Percentiles rank a stretch among this genome's conserved stretches.
phyloP scores from a whole-genome alignment of 1,140 invertebrate species.

The Brachionus rotundiformis region DNA sequence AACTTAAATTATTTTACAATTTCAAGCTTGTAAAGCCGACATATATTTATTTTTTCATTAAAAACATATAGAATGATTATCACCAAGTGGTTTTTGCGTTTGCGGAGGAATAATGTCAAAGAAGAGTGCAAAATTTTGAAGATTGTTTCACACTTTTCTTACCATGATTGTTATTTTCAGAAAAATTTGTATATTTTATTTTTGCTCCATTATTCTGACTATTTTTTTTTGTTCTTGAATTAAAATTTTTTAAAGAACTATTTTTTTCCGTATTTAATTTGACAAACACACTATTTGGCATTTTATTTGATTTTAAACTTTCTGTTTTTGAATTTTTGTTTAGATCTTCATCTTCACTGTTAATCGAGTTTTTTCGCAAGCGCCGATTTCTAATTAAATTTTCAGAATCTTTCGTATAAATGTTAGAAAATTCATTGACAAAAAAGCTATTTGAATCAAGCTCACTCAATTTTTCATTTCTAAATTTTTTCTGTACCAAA shows the following conservation, averaged over 20 bases:
- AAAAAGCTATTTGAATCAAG: constrained; percentile 10
- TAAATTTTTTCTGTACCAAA: constrained; percentile 59
- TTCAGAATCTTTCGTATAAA: background rate
- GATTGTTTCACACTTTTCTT: background rate
- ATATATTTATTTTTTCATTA: no score
- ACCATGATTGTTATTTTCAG: background rate
- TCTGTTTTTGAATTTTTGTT: background rate
- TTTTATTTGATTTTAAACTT: background rate
- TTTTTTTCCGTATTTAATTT: constrained; percentile 7
- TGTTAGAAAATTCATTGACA: background rate
- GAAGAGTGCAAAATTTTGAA: constrained; percentile 40
- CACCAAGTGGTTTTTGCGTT: no score
- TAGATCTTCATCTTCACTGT: background rate
- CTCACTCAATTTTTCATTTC: constrained; percentile 31
- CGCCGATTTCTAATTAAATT: background rate
- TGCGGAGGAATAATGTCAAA: background rate
- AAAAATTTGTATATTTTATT: background rate
- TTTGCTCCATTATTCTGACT: background rate
- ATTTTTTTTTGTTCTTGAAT: background rate
- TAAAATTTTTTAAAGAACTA: background rate
- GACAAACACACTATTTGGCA: constrained; percentile 17
- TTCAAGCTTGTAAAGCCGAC: background rate
- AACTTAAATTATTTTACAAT: background rate
- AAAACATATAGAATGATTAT: no score
- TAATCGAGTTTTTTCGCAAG: background rate